A percentile compares a stretch with the other conserved stretches of the same genome.
Conservation (phyloP, 1,140 invertebrate species). For the Glossosoma conforme region DNA sequence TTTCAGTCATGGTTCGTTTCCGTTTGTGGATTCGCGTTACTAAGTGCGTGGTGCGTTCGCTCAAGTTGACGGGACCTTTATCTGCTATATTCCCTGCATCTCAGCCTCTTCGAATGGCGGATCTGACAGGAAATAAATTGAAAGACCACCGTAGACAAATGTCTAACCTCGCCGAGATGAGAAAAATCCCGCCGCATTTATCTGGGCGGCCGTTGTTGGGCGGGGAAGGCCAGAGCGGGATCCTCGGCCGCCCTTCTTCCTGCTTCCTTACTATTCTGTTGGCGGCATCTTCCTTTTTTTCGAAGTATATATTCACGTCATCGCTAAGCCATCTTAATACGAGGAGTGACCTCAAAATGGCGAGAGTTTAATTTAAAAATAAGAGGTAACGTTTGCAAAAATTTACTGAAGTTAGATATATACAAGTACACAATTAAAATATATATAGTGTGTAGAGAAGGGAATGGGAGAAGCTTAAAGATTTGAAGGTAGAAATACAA, state of each 20-base stretch:
- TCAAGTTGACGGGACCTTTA: background rate
- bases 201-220: background rate
- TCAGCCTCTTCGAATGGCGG: slow-evolving; percentile 17
- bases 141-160: slow-evolving; percentile 25
- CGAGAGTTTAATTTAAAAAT: too few relatives aligned
- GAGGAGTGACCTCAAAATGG: too few relatives aligned
- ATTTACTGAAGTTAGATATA: too few relatives aligned
- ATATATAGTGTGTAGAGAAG: too few relatives aligned
- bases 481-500: too few relatives aligned
- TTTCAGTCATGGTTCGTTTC: background rate
- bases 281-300: slow-evolving; percentile 9
- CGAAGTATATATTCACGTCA: slow-evolving; percentile 24
- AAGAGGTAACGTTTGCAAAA: too few relatives aligned
- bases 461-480: too few relatives aligned
- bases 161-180: slow-evolving; percentile 25
- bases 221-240: background rate
- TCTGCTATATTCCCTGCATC: background rate
- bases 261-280: too few relatives aligned
- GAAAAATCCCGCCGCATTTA: slow-evolving; percentile 27
- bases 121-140: slow-evolving; percentile 28
- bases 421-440: too few relatives aligned
- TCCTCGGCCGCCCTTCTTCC: too few relatives aligned
- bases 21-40: background rate
- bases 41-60: background rate
- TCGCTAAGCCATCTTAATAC: slow-evolving; percentile 23